Evolutionary conservation across 2,888 invertebrate species (phyloP).

Genomic region (Linnaemya tessellans): DNA sequence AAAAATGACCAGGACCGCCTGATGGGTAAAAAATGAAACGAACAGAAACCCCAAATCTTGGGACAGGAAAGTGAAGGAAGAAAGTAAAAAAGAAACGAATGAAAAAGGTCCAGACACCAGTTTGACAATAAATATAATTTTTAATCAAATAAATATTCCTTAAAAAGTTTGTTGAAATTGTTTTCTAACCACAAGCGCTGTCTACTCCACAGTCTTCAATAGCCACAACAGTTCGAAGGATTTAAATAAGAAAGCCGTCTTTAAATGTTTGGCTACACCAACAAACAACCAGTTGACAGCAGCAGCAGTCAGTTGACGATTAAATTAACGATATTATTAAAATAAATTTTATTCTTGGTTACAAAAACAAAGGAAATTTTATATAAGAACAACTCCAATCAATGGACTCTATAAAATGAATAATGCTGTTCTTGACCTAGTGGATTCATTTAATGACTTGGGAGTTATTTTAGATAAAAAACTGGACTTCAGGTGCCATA

Average conservation of each 20-base stretch:
- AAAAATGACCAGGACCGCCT: slow-evolving; percentile 64
- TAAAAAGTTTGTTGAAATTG: not conserved
- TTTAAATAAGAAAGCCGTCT: slow-evolving; percentile 2
- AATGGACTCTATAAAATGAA: no score
- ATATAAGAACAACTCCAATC: no score
- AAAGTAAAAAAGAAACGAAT: slow-evolving; percentile 13
- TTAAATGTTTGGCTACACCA: not conserved
- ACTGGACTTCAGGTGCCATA: no score
- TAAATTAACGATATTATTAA: slow-evolving; percentile 33
- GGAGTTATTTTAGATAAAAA: no score
- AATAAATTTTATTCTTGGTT: no score
- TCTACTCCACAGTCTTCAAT: not conserved
- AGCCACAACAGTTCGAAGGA: not conserved
- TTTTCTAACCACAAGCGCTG: not conserved
- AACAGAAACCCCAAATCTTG: slow-evolving; percentile 7
- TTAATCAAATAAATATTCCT: slow-evolving; percentile 62
- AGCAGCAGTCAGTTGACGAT: slow-evolving; percentile 25
- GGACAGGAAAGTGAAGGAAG: not conserved
- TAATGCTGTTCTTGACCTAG: no score
- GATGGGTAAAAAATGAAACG: slow-evolving; percentile 66
- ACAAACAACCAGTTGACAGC: slow-evolving; percentile 6
- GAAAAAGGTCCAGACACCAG: slow-evolving; percentile 1
- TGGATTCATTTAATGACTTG: no score
- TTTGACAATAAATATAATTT: slow-evolving; percentile 49
- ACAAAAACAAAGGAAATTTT: no score